Conservation (phyloP, 2,888 invertebrate species). For the Callyntrura guangdongensis region DNA sequence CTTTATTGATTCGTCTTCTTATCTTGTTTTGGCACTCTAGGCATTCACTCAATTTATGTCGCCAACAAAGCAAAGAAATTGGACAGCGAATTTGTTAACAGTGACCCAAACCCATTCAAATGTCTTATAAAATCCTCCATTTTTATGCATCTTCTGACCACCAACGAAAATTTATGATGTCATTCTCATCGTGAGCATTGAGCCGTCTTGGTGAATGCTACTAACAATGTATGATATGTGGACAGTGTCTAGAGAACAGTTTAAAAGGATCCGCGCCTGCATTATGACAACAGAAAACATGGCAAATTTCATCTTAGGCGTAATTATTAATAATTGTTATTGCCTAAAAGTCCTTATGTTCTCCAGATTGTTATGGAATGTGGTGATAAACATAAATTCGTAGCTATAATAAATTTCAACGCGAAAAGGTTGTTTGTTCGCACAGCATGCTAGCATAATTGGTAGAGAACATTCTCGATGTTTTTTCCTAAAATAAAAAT, state of each 20-base stretch:
- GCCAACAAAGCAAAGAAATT: not conserved
- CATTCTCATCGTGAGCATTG: slow-evolving; percentile 23
- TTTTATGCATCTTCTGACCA: slow-evolving; percentile 47
- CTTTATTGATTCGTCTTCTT: slow-evolving; percentile 55
- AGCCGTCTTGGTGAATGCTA: slow-evolving; percentile 38
- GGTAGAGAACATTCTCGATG: no score
- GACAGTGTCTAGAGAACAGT: not conserved
- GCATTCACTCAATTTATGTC: slow-evolving; percentile 1
- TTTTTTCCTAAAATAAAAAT: no score
- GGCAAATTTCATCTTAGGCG: not conserved
- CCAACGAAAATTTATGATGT: slow-evolving; percentile 61
- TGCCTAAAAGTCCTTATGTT: slow-evolving; percentile 57
- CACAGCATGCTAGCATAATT: not conserved
- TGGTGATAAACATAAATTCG: slow-evolving; percentile 33
- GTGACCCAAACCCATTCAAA: slow-evolving; percentile 32
- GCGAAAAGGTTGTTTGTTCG: not conserved
- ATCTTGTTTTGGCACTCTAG: slow-evolving; percentile 30
- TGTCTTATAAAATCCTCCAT: slow-evolving; percentile 10
- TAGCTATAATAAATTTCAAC: slow-evolving; percentile 24
- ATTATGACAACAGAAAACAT: slow-evolving; percentile 25
- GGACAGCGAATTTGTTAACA: slow-evolving; percentile 30
- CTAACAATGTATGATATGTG: slow-evolving; percentile 1
- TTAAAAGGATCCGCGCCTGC: not conserved
- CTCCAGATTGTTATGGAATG: slow-evolving; percentile 45
- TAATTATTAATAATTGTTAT: slow-evolving; percentile 69